Conservation (phyloP, 2,797 vertebrate genomes). For the Macropus fuliginosus region DNA sequence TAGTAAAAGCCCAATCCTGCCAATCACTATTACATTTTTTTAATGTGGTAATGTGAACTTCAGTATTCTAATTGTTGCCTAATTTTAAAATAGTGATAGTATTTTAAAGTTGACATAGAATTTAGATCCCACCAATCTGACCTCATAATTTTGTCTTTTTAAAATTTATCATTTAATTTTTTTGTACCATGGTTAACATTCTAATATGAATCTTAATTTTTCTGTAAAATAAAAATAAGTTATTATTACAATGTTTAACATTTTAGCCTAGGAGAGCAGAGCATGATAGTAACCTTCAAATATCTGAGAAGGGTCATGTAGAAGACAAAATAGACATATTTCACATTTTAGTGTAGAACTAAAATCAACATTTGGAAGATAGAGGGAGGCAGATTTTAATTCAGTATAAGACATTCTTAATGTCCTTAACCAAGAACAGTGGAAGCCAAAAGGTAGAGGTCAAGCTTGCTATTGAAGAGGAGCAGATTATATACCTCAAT, state of each 20-base stretch:
- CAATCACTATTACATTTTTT: neutral
- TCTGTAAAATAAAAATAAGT: neutral
- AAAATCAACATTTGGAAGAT: neutral
- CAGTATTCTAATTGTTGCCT: neutral
- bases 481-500: neutral
- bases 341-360: neutral
- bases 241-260: neutral
- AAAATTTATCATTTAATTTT: neutral
- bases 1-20: neutral
- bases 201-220: neutral
- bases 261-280: neutral
- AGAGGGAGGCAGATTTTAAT: neutral
- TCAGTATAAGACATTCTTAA: neutral
- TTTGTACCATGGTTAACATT: neutral
- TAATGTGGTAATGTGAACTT: neutral
- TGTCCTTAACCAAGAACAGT: neutral
- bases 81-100: neutral
- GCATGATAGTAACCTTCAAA: neutral
- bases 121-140: neutral
- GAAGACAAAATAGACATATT: neutral
- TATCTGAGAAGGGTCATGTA: neutral
- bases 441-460: neutral
- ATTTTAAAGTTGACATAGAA: neutral
- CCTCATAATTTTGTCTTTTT: neutral
- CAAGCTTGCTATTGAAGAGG: neutral